Percentiles rank a stretch among this genome's conserved stretches.
Evolutionary conservation across 2,113 vertebrate genomes (phyloP).

Genomic region (Ariopsis seemanni): DNA sequence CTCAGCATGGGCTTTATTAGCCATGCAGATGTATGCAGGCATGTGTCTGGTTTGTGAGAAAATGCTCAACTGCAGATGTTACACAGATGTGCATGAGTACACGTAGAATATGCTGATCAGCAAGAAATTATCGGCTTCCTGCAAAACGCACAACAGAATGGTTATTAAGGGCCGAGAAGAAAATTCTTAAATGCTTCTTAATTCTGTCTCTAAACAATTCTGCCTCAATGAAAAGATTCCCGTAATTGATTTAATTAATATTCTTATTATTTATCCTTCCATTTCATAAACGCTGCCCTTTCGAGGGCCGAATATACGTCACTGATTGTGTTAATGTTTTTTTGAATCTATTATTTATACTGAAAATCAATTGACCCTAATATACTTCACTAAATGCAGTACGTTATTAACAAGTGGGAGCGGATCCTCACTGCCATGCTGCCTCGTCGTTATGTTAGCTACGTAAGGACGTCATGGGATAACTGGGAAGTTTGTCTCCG

Average conservation of each 20-base stretch:
- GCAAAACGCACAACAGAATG: neutral
- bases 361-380: neutral
- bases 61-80: constrained; percentile 8
- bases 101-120: neutral
- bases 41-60: neutral
- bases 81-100: neutral
- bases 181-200: neutral
- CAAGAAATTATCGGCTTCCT: neutral
- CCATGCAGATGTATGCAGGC: neutral
- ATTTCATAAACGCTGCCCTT: neutral
- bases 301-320: neutral
- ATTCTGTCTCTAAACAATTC: neutral
- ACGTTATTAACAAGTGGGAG: neutral
- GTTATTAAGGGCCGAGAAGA: neutral
- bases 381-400: neutral
- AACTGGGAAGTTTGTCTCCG: neutral
- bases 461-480: neutral
- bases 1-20: neutral
- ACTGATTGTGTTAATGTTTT: neutral
- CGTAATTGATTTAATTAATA: too few relatives aligned
- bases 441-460: neutral
- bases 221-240: neutral
- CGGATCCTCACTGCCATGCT: neutral
- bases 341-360: neutral
- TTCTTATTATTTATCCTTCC: neutral